Percentiles rank a stretch among this genome's conserved stretches.
Conservation (phyloP, 2,113 vertebrate genomes). For the Zosterops japonicus region DNA sequence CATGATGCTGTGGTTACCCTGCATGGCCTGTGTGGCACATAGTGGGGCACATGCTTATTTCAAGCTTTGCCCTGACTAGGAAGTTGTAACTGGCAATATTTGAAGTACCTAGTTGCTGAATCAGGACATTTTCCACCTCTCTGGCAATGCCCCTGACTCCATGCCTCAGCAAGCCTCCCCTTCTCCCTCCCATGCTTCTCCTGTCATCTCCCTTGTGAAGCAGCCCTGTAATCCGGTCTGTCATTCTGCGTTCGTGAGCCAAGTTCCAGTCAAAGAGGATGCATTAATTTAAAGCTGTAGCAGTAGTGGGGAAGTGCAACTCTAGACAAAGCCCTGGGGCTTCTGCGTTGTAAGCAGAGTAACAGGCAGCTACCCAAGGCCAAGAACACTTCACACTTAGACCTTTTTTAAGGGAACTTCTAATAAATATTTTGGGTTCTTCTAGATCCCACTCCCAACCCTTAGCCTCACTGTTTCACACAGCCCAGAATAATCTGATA, state of each 20-base stretch:
- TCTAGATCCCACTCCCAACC: not conserved
- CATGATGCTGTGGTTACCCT: not conserved
- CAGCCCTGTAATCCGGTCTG: not conserved
- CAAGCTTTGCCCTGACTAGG: not conserved
- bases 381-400: not conserved
- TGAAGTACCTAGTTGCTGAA: conserved; percentile 7
- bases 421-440: not conserved
- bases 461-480: not conserved
- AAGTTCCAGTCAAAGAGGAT: conserved; percentile 43
- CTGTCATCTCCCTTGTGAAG: not conserved
- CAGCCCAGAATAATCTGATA: not conserved
- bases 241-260: not conserved
- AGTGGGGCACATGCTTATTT: not conserved
- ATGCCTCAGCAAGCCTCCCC: not conserved
- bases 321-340: not conserved
- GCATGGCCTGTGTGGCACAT: not conserved
- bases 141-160: not conserved
- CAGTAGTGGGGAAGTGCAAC: not conserved
- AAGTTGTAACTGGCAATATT: not conserved
- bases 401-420: not conserved
- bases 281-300: conserved; percentile 22
- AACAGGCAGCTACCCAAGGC: not conserved
- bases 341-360: not conserved
- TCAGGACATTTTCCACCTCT: not conserved
- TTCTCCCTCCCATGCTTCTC: not conserved